Evolutionary conservation across 2,797 vertebrate genomes (phyloP).

Genomic region (Hyperoplus immaculatus): DNA sequence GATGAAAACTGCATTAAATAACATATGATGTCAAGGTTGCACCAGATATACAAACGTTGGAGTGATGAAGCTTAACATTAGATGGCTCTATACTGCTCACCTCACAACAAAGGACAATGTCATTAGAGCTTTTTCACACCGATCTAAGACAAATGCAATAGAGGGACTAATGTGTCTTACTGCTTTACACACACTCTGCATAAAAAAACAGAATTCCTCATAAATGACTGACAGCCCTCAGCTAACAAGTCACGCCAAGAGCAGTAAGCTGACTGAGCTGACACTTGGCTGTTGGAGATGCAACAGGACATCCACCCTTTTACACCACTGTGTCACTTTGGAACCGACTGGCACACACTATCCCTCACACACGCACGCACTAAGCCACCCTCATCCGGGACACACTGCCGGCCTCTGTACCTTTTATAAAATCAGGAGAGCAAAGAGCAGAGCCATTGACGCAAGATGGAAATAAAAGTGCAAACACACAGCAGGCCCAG

Average conservation of each 20-base stretch:
- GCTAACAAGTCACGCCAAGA: conserved; percentile 14
- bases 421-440: conserved; percentile 24
- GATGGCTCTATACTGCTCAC: background rate
- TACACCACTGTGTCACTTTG: conserved; percentile 69
- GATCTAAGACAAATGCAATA: background rate
- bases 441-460: conserved; percentile 31
- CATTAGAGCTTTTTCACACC: background rate
- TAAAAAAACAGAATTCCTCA: conserved; percentile 7
- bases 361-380: conserved; percentile 39
- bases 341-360: conserved; percentile 39
- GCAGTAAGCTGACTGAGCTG: conserved; percentile 65
- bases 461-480: conserved; percentile 35
- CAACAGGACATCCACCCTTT: conserved; percentile 74
- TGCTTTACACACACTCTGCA: background rate
- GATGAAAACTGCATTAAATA: conserved; percentile 20
- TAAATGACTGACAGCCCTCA: conserved; percentile 28
- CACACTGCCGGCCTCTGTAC: conserved; percentile 55
- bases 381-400: conserved; percentile 17
- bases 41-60: background rate
- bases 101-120: background rate
- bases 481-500: conserved; percentile 23
- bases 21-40: conserved; percentile 7
- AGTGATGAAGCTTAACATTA: background rate
- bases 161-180: background rate
- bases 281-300: conserved; percentile 72